A percentile compares a stretch with the other conserved stretches of the same genome.
Conservation (phyloP, 2,888 invertebrate species). For the Noctua fimbriata region DNA sequence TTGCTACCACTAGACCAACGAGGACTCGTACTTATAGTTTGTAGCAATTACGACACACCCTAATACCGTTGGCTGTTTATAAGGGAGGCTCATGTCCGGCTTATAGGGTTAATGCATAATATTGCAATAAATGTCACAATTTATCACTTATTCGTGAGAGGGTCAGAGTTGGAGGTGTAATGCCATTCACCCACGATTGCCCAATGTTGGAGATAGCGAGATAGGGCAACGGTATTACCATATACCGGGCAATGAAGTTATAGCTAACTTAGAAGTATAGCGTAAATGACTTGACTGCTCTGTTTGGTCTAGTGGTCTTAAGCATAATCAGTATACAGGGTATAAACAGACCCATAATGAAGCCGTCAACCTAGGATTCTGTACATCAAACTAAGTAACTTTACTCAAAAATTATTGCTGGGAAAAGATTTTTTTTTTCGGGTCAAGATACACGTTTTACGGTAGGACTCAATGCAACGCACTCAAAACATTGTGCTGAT, state of each 20-base stretch:
- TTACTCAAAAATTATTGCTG: too few species aligned
- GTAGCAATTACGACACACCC: conserved; percentile 16
- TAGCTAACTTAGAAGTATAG: neutral
- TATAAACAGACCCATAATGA: too few species aligned
- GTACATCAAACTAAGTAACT: too few species aligned
- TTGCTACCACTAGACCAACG: neutral
- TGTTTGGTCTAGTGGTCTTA: neutral
- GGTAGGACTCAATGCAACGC: too few species aligned
- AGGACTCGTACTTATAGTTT: neutral
- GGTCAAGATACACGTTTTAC: too few species aligned
- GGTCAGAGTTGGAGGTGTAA: conserved; percentile 17
- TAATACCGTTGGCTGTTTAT: neutral
- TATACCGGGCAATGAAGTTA: neutral
- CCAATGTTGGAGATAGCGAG: conserved; percentile 10
- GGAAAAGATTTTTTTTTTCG: too few species aligned
- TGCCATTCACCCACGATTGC: conserved; percentile 39
- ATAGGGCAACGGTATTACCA: neutral
- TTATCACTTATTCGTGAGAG: conserved; percentile 19
- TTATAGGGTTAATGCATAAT: conserved; percentile 43
- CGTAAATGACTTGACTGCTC: too few species aligned
- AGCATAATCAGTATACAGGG: too few species aligned
- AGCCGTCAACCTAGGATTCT: too few species aligned
- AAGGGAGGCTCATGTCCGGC: conserved; percentile 37
- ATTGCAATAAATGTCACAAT: conserved; percentile 52
- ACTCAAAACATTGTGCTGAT: too few species aligned